Conservation (phyloP, 2,797 vertebrate genomes). For the Enteromius unitaeniatus region DNA sequence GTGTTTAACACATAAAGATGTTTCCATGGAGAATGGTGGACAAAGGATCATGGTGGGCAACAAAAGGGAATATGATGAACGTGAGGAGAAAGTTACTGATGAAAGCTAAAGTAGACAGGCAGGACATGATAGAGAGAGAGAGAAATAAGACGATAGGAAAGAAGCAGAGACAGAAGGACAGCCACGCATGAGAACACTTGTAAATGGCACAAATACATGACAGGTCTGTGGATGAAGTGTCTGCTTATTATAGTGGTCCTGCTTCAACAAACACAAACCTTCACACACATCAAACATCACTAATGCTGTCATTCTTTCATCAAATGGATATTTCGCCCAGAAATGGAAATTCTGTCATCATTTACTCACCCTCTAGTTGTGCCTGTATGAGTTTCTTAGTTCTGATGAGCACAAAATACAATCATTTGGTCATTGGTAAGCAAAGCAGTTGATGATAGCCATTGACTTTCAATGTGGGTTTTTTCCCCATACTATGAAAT, state of each 20-base stretch:
- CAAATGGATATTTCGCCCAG: not conserved
- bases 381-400: not conserved
- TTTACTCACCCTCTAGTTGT: not conserved
- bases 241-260: constrained; percentile 30
- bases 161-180: constrained; percentile 21
- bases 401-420: not conserved
- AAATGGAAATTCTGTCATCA: not conserved
- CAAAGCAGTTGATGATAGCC: not conserved
- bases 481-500: not conserved
- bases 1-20: constrained; percentile 20
- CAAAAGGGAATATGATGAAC: constrained; percentile 7
- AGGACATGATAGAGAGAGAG: not conserved
- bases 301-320: not conserved
- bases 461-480: not conserved
- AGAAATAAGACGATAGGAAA: not conserved
- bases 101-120: constrained; percentile 11
- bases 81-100: constrained; percentile 26
- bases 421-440: not conserved
- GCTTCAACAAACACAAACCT: constrained; percentile 5
- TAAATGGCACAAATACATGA: constrained; percentile 52
- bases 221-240: constrained; percentile 40
- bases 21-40: constrained; percentile 31
- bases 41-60: constrained; percentile 11
- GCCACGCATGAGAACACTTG: constrained; percentile 53
- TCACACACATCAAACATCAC: constrained; percentile 11